These are phyloP conservation scores for Oreochromis mossambicus DNA, from an alignment of 2,797 vertebrate genomes.

Conservation along the genomic window DNA sequence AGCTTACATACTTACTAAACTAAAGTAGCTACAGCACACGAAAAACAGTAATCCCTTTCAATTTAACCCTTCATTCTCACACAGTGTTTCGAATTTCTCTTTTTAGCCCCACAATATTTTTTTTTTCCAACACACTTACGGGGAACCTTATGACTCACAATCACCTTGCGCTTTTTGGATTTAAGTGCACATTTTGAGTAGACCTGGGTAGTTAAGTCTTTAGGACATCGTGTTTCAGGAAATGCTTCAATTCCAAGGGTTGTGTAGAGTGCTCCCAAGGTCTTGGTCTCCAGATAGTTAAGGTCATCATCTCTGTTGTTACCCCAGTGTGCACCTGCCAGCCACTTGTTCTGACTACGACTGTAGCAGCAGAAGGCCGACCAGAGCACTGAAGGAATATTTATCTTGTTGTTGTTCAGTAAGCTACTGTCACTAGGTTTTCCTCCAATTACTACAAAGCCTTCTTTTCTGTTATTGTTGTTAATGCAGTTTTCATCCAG, in stretches of 20 bases:
- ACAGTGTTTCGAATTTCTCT: too few species aligned
- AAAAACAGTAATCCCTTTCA: too few species aligned
- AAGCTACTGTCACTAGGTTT: not conserved
- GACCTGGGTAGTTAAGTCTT: rapidly evolving
- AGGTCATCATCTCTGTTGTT: rapidly evolving
- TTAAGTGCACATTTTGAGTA: not conserved
- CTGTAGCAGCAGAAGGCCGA: not conserved
- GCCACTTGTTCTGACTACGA: rapidly evolving
- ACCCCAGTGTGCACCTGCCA: not conserved
- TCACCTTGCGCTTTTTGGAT: not conserved
- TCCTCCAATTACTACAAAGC: not conserved
- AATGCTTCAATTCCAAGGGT: not conserved
- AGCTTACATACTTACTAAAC: too few species aligned
- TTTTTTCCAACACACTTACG: not conserved
- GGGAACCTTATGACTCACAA: not conserved
- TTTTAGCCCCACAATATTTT: rapidly evolving
- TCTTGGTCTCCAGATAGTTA: not conserved
- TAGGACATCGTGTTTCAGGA: not conserved
- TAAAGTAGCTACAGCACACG: too few species aligned
- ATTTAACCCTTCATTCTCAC: too few species aligned
- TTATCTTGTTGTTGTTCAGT: not conserved
- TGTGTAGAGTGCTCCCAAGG: rapidly evolving
- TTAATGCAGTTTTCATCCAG: not conserved
- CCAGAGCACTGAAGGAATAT: not conserved
- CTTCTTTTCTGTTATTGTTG: not conserved